These are phyloP conservation scores for Trachymyrmex cornetzi DNA, from an alignment of 1,140 invertebrate genomes.

Conservation along the genomic window DNA sequence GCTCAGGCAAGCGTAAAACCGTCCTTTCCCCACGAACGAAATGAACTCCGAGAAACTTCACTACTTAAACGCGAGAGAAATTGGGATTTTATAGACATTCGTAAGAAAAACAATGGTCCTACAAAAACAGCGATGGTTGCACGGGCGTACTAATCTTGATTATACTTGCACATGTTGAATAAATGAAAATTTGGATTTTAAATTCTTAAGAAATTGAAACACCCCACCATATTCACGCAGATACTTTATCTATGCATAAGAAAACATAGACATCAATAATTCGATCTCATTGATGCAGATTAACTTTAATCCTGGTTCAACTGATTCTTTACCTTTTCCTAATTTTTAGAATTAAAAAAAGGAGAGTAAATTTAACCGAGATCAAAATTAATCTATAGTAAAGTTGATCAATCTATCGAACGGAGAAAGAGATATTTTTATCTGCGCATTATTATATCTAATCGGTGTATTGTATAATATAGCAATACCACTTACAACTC, in stretches of 20 bases:
- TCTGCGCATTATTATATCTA: slow-evolving; percentile 51
- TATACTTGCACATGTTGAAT: not conserved
- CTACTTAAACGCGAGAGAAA: slow-evolving; percentile 56
- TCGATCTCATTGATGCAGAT: not conserved
- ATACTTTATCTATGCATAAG: not conserved
- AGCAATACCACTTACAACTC: slow-evolving; percentile 64
- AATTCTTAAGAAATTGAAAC: slow-evolving; percentile 4
- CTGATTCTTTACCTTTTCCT: no score
- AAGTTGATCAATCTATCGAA: no score
- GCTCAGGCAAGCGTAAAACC: slow-evolving; percentile 44
- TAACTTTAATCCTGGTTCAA: no score
- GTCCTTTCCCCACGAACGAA: slow-evolving; percentile 44
- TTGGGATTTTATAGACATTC: slow-evolving; percentile 41
- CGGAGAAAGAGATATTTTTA: not conserved
- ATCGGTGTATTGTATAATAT: slow-evolving; percentile 69
- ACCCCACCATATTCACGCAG: no score
- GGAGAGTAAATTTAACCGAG: no score
- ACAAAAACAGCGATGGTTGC: not conserved
- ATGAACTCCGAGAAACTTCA: slow-evolving; percentile 55
- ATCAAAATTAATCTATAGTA: no score
- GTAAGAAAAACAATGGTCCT: slow-evolving; percentile 42
- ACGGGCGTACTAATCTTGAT: not conserved
- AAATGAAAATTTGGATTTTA: slow-evolving; percentile 14
- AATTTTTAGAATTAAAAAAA: no score
- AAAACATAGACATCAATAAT: not conserved